Base-by-base conservation (phyloP, 2,888 invertebrate species). In the Tenthredo amoena region DNA sequence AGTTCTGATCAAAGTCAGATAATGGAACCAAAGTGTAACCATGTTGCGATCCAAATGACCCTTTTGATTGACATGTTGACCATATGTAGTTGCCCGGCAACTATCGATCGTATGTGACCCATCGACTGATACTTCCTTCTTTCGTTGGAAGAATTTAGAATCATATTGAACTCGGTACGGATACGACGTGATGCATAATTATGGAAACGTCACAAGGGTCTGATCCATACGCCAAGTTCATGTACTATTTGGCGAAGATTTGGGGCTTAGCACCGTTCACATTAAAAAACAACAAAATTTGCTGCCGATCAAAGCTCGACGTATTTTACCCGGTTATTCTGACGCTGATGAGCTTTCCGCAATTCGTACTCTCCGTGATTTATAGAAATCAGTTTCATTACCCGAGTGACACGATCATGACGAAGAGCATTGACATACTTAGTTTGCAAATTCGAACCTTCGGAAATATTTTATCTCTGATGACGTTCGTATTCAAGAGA, bases 181-280 rank as follows among this genome's bases (percentile, higher is more conserved):
- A 10, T 12, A 47, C 43, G 10, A 47, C 12, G 43, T 47, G 2
- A n/a, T 18, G 7, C n/a, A 18, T 18, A 55, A 6, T 55, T 55
- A 55, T 55, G n/a, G n/a, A 12, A 68, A 68, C 7, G 9, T 21
- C 4, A 0, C 2, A 34, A n/a, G n/a, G 26, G 9, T 40, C 74
- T 12, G 37, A 37, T 10, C 12, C 15, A 15, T 76, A 47, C 31
- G 76, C 18, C 43, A 43, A 12, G 47, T 76, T 76, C 47, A 26
- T 76, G 15, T 76, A 47, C 12, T 76, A 76, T 10, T 12, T 76
- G 12, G 47, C 47, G 0, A 76, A 76, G 76, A 31, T 50, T 31
- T 43, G 26, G 47, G 76, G 76, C 15, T 37, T 76, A 10, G 76
- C 76, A 18, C 76, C 76, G 47, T 76, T 76, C 3, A 76, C 43